Evolutionary conservation across 2,888 invertebrate genomes (phyloP).

Genomic region (Trachelus stipa): DNA sequence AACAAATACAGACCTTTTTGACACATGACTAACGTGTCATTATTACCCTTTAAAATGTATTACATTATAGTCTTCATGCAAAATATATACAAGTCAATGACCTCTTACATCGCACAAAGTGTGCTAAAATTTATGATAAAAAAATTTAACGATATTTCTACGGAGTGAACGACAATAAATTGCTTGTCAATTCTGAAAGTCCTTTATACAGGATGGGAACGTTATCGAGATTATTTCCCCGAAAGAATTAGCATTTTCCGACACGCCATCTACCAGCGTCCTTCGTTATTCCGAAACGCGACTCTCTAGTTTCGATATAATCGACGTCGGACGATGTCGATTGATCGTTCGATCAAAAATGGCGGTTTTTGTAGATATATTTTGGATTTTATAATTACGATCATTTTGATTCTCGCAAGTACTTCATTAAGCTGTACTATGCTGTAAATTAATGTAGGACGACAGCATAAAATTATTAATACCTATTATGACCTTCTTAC

Average conservation of each 20-base stretch:
- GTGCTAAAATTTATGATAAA: background rate
- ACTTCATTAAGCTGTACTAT: background rate
- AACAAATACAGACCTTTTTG: background rate
- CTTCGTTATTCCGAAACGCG: background rate
- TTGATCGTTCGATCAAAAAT: background rate
- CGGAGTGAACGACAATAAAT: background rate
- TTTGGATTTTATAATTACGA: background rate
- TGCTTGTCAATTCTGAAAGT: background rate
- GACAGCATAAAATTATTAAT: background rate
- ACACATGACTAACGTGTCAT: background rate
- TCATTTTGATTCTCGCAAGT: background rate
- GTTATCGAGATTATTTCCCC: slow-evolving; percentile 34
- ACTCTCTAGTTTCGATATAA: background rate
- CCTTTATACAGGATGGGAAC: background rate
- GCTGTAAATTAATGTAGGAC: background rate
- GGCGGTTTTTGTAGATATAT: background rate
- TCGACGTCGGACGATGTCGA: background rate
- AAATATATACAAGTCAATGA: background rate
- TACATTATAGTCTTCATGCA: background rate
- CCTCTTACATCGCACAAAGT: background rate
- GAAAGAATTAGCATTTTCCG: slow-evolving; percentile 41
- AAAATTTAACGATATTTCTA: background rate
- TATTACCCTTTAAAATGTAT: background rate
- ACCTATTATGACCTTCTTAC: background rate
- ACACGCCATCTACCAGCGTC: slow-evolving; percentile 25